Evolutionary conservation across 2,113 vertebrate genomes (phyloP), one percentile per base, ranked within the genome.

Genomic region (Dissostichus mawsoni): DNA sequence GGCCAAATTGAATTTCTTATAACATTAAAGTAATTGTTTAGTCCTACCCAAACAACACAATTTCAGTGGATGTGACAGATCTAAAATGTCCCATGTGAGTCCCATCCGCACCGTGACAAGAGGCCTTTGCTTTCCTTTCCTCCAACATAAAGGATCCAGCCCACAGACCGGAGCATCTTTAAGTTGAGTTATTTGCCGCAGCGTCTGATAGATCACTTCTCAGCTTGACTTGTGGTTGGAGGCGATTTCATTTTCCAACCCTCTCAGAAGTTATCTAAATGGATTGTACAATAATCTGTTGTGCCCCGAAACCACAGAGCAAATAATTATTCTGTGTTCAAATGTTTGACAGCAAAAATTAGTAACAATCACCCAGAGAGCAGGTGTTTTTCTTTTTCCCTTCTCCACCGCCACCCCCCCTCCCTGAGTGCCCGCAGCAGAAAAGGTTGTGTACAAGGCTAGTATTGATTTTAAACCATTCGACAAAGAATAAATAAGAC

Each of bases 381-480:
- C 96, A 94, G 94, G 95, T 95, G 95, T 93, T 96, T 94, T 92
- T 93, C 86, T 95, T 94, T 95, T 83, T 81, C 50, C 71, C 71
- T 83, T 78, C 78, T 69, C 66, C n/a, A 17, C 41, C 52, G 69
- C 63, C 71, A 13, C 51, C 0, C 4, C 67, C 69, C 66, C 82
- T 85, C 73, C 47, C 83, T 70, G 87, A 91, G 87, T 91, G 94
- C 95, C 95, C 84, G 90, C 93, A 92, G 96, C 94, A 95, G 95
- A 94, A 95, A 94, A 85, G 91, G 87, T 94, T 96, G 96, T 91
- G 95, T 88, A 94, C 95, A 95, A 96, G 95, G 94, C 93, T 91
- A 77, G 92, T 98, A 98, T 99, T 96, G 98, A 99, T 98, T 97
- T 95, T 93, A 96, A 97, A 96, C 96, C 96, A 96, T 97, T 96